Evolutionary conservation across 2,113 vertebrate species (phyloP), one percentile per base, ranked within the genome.

Genomic region (Seriola dumerili): DNA sequence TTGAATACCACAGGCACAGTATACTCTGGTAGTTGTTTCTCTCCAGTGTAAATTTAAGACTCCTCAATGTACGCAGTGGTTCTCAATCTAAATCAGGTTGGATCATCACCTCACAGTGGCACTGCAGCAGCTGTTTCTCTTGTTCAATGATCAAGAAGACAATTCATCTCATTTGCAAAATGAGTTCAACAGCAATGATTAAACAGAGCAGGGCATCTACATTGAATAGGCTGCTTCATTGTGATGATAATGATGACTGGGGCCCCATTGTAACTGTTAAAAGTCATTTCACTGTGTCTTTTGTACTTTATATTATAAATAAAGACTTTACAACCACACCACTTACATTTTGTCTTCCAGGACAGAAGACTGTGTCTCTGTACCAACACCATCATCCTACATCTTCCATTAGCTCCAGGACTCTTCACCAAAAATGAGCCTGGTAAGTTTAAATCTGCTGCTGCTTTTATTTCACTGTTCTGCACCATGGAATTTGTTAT

Each of bases 391-490:
- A n/a, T 21, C 19, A 1, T 44, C 52, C 11, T 23, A 16, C 12
- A 36, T 57, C 65, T 73, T n/a, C 48, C 25, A 59, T 72, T 6
- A 65, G 17, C 59, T 68, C 25, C 44, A 81, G 74, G 54, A 69
- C 34, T 85, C 12, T 34, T 75, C 5, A 70, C 42, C n/a, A 54
- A 85, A 7, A 9, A 88, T 83, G 72, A 88, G 14, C 40, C 88
- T 84, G 90, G 93, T 94, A 59, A 77, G 67, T 44, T 42, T 9
- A 46, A n/a, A 6, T 64, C 23, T 81, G 23, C 25, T 32, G 17
- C 9, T 57, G 23, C 10, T 48, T 66, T 25, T 32, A 11, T 48
- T 21, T 69, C 5, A 29, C 65, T 57, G 19, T 3, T 10, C 14
- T 65, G 42, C 10, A 44, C 0, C 4, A 8, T 65, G n/a, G 23